Evolutionary conservation across 1,140 invertebrate species (phyloP), one percentile per base, ranked within the genome.

Genomic region (Hyposmocoma kahamanoa): DNA sequence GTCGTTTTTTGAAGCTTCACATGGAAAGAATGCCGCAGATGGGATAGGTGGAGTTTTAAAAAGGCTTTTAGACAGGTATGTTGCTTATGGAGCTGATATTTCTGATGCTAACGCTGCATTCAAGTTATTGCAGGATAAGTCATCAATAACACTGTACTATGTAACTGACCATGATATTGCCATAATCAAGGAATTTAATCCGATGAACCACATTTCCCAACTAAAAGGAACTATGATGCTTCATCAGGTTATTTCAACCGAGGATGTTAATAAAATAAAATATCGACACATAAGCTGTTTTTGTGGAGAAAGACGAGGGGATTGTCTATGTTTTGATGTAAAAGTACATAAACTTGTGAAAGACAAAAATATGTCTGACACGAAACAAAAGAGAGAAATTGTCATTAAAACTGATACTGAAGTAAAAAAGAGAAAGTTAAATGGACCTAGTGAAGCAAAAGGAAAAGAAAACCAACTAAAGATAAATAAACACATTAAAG

Each of bases 11-110:
- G 56, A 63, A 46, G 19, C 42, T 22, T 39, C 39, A 0, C 60
- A 63, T 41, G 60, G 60, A 8, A 63, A 63, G 47, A 34, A 56
- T 0, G 34, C 50, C 4, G 60, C 60, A 0, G 52, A 62, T 46
- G 60, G 60, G 10, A 39, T 62, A 11, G 53, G 55, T 13, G 60
- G 56, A 3, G 9, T 26, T 0, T 20, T 53, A 26, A 59, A 62
- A 50, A 6, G 50, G 1, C 1, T 9, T 6, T 21, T 53, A 17
- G 50, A 59, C 30, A 13, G 15, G 1, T 34, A 30, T 13, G 56
- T 59, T 2, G 19, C 21, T 1, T 26, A 47, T 10, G 56, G 50
- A 17, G 20, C 8, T 8, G 56, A 59, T 41, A 21, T 52, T 17
- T 17, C 10, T 17, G 8, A 17, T 17, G 32, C 28, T 30, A 13